Base-by-base conservation (phyloP, 2,888 invertebrate species). In the Camptogramma bilineatum region DNA sequence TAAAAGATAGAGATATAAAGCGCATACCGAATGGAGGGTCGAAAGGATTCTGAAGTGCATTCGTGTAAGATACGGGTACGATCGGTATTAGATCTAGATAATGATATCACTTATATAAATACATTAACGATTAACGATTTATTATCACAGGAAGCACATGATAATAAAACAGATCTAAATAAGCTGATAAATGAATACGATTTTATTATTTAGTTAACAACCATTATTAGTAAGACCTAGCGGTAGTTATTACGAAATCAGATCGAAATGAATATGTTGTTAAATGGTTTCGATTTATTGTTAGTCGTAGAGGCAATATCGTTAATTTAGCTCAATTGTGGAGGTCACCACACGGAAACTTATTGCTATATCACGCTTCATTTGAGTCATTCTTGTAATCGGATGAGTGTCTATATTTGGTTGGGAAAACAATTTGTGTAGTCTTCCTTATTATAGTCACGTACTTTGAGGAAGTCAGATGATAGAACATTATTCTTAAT, bases 1-100 rank as follows among this genome's bases (percentile, higher is more conserved):
- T 82, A 80, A 79, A 80, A 81, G 80, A 81, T 76, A 74, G 34
- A 52, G 78, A 80, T 82, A 85, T 83, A 83, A 83, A 78, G 78
- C 73, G 74, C 78, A 83, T 82, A 76, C 77, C 76, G 73, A 78
- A 79, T 73, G 77, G 76, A 77, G 76, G 76, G 80, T 76, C 75
- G 71, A 76, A 79, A 82, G 76, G 78, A 82, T 81, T 80, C 78
- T 51, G 44, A 76, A 76, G 79, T 78, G 74, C 77, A 81, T 75
- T 84, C 80, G 77, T 81, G 80, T 81, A 77, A 77, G 73, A 72
- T 63, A 75, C 68, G 70, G 73, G 72, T 64, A 75, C 68, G 69
- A 70, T 79, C 47, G 18, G 61, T 53, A 28, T 75, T 74, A 70
- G 75, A 86, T 83, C 82, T 78, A 68, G 79, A 85, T 84, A 82